Evolutionary conservation across 2,888 invertebrate genomes (phyloP).

Genomic region (Apodemia duryi): DNA sequence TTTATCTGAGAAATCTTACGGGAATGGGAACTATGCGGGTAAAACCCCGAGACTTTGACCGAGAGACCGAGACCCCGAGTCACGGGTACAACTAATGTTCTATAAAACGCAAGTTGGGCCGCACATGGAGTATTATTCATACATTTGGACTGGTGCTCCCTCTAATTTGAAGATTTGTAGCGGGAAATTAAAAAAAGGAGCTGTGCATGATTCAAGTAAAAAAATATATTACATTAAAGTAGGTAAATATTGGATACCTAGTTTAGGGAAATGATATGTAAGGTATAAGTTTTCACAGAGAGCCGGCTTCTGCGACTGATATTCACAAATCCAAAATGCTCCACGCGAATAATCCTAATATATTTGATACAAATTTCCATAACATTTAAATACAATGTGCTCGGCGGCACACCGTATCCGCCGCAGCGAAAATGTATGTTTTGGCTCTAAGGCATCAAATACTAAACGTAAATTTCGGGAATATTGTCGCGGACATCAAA

Average conservation of each 20-base stretch:
- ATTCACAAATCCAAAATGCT: background rate
- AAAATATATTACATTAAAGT: background rate
- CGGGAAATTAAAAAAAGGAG: no score
- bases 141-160: no score
- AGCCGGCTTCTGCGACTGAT: background rate
- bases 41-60: no score
- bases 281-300: background rate
- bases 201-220: no score
- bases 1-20: no score
- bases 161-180: no score
- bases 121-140: no score
- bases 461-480: background rate
- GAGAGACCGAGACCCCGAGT: no score
- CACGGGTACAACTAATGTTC: no score
- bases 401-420: background rate
- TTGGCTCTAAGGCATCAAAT: background rate
- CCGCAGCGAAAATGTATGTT: background rate
- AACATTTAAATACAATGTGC: conserved; percentile 1
- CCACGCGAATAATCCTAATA: background rate
- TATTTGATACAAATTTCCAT: background rate
- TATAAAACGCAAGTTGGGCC: no score
- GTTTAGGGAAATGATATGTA: no score
- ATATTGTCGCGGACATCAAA: background rate
- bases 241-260: background rate
- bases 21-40: no score